These are phyloP conservation scores for Polypterus senegalus DNA, from an alignment of 2,113 vertebrate species.

Conservation along the genomic window DNA sequence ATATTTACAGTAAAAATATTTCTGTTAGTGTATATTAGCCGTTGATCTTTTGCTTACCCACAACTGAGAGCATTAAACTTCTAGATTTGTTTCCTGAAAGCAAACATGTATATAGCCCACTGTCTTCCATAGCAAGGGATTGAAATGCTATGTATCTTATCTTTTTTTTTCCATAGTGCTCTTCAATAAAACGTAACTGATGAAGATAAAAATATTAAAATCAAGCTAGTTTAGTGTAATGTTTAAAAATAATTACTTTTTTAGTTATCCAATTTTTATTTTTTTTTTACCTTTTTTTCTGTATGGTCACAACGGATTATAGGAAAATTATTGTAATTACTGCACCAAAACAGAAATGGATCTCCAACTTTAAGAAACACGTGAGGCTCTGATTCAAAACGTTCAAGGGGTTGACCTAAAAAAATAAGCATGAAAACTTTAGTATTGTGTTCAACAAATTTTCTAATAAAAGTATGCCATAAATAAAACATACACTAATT, in stretches of 20 bases:
- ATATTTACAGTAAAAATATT: no score
- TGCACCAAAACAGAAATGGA: slow-evolving; percentile 51
- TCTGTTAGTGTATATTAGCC: no score
- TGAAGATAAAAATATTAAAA: no score
- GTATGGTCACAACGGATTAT: slow-evolving; percentile 32
- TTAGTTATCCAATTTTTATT: neutral
- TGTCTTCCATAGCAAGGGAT: slow-evolving; percentile 29
- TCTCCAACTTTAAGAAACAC: slow-evolving; percentile 50
- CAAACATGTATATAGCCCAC: slow-evolving; percentile 58
- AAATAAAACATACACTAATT: no score
- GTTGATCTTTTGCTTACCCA: slow-evolving; percentile 41
- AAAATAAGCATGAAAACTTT: no score
- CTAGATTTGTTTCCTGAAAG: slow-evolving; percentile 28
- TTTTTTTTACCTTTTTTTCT: slow-evolving; percentile 36
- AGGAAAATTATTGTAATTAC: slow-evolving; percentile 31
- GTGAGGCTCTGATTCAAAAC: slow-evolving; percentile 5
- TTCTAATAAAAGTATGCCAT: no score
- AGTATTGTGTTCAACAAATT: no score
- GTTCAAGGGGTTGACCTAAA: no score
- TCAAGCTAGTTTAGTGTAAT: no score
- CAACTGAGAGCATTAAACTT: slow-evolving; percentile 48
- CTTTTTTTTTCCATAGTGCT: no score
- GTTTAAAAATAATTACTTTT: no score
- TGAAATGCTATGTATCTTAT: slow-evolving; percentile 25
- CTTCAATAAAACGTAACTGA: no score